phyloP scores from a whole-genome alignment of 2,888 invertebrate species.

The Parnassius apollo region DNA sequence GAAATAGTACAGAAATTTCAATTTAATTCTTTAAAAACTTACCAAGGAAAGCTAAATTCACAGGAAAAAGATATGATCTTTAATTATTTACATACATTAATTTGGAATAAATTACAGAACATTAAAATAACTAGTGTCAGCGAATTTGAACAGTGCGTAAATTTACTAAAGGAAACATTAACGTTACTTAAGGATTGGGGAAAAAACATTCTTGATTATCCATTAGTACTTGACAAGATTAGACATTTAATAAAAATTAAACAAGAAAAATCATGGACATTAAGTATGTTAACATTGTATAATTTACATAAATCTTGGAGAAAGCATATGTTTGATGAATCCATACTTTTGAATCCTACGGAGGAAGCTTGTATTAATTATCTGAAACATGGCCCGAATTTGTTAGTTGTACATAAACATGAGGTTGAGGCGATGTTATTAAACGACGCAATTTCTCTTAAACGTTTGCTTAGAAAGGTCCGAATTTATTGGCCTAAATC shows the following conservation, averaged over 20 bases:
- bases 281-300: constrained; percentile 45
- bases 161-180: constrained; percentile 36
- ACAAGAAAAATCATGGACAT: constrained; percentile 44
- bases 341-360: constrained; percentile 46
- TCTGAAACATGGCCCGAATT: constrained; percentile 56
- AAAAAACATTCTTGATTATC: constrained; percentile 48
- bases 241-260: constrained; percentile 45
- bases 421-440: constrained; percentile 41
- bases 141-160: constrained; percentile 30
- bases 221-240: constrained; percentile 47
- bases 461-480: constrained; percentile 47
- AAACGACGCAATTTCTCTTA: constrained; percentile 42
- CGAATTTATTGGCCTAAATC: constrained; percentile 56
- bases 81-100: constrained; percentile 39
- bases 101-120: constrained; percentile 34
- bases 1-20: constrained; percentile 41
- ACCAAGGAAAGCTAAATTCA: constrained; percentile 37
- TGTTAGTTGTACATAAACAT: constrained; percentile 42
- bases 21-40: constrained; percentile 38
- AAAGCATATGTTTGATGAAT: constrained; percentile 56
- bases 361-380: constrained; percentile 56
- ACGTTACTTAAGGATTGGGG: constrained; percentile 51
- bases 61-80: constrained; percentile 47
- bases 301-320: constrained; percentile 59
- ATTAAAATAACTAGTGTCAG: constrained; percentile 34